phyloP scores from a whole-genome alignment of 1,140 invertebrate genomes.

The Drosophila erecta region DNA sequence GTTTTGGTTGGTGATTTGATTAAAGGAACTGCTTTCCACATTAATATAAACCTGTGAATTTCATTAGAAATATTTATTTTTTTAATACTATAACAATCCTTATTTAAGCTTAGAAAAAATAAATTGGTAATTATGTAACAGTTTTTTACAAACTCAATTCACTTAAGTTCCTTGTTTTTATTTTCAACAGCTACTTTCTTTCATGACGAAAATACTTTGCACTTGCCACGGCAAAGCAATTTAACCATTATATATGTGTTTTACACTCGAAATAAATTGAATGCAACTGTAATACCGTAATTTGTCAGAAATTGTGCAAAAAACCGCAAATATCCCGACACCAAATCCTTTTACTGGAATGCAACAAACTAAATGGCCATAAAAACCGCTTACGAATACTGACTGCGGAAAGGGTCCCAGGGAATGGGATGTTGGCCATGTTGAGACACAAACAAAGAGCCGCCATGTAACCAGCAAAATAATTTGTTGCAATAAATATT shows the following conservation, averaged over 20 bases:
- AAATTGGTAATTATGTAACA: background rate
- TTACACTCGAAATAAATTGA: conserved; percentile 32
- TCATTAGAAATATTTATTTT: background rate
- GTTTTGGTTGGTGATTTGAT: no score
- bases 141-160: background rate
- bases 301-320: conserved; percentile 64
- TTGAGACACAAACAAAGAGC: conserved; percentile 49
- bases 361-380: conserved; percentile 74
- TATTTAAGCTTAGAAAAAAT: background rate
- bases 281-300: conserved; percentile 42
- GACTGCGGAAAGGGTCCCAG: background rate
- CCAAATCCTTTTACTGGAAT: conserved; percentile 54
- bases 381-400: conserved; percentile 59
- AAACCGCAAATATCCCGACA: conserved; percentile 41
- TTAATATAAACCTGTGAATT: no score
- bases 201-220: conserved; percentile 6
- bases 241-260: conserved; percentile 25
- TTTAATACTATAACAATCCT: background rate
- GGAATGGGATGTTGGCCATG: conserved; percentile 11
- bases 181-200: conserved; percentile 12
- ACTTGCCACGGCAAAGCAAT: conserved; percentile 6
- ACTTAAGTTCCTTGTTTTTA: background rate
- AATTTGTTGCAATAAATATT: conserved; percentile 83
- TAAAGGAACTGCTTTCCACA: no score
- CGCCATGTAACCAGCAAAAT: conserved; percentile 71